Evolutionary conservation across 2,888 invertebrate species (phyloP), one percentile per base, ranked within the genome.

Genomic region (Rotaria sp.): DNA sequence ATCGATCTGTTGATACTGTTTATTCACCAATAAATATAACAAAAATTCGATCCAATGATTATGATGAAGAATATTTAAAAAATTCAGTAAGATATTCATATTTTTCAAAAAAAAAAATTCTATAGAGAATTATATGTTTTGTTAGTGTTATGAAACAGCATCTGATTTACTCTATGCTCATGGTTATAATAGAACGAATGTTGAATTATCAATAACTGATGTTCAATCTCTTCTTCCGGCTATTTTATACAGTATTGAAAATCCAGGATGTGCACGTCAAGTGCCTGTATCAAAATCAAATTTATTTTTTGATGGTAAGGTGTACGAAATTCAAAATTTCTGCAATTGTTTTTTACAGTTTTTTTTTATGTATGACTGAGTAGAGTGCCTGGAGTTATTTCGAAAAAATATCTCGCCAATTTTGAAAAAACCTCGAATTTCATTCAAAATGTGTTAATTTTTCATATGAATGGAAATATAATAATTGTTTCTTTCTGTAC

Each of bases 51-150:
- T 45, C 45, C 2, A 26, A 45, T 45, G 15, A 41, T 24, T 80
- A 80, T n/a, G 80, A 80, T n/a, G 80, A 80, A 45, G 45, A 80
- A 13, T 80, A 80, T 45, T 45, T 80, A n/a, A 41, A n/a, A 45
- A 45, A 8, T 45, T 80, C 80, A 4, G 80, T 80, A 80, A 35
- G 45, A n/a, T 26, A 4, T 41, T 13, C 4, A 26, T 0, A 10
- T 38, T 18, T 18, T 21, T 38, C 26, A 5, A n/a, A n/a, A n/a
- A n/a, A n/a, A n/a, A n/a, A n/a, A 26, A n/a, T 45, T 80, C 10
- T n/a, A 2, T 21, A 21, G 21, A 38, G 5, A 38, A 21, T 26
- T 5, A 24, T 26, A 1, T 75, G 26, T 3, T 45, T 80, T 11
- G 41, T 21, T 45, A 80, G 80, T 80, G 80, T 45, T 80, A 80